Evolutionary conservation across 37 sponge, comb jelly and placozoan species (phyloP), one percentile per base, ranked within the genome.

Genomic region (Aplysina aerophoba): DNA sequence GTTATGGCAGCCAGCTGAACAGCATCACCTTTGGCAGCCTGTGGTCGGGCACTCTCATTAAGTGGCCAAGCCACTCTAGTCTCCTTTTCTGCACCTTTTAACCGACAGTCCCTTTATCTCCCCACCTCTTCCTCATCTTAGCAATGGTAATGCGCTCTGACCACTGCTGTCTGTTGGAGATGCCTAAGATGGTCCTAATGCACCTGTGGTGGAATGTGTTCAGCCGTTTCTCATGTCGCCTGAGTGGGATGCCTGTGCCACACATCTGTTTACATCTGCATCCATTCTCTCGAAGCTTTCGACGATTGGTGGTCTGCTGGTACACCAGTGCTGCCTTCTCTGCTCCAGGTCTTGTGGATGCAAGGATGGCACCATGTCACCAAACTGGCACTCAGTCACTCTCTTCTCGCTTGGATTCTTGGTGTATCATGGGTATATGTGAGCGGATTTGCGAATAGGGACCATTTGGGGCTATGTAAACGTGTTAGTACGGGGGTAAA

Each of bases 181-280:
- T 59, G 44, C 67, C 67, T 41, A 85, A 36, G 79, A 85, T 85
- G 4, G 40, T 85, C 67, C 79, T 77, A 24, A 79, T 77, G 59
- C 85, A 85, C 66, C 67, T 85, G 65, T 85, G 85, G 59, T 85
- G 84, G 84, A 83, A 83, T 83, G 85, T 28, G 72, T 85, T 85
- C 35, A 85, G 37, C 34, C 24, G 55, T 37, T 44, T 85, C 39
- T 71, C 55, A 53, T 72, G 74, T 39, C 34, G 50, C 61, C 37
- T 85, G 34, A 85, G 75, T 36, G 75, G 85, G 75, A 80, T n/a
- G 58, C 81, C 57, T 80, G 81, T 50, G 81, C 81, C 57, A 80
- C 58, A 25, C 57, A 24, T 53, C 81, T 80, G 58, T 80, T 33
- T n/a, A 80, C 57, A 41, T 80, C 81, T 15, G 56, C 81, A 80